A percentile compares a stretch with the other conserved stretches of the same genome.
Conservation (phyloP, 2,888 invertebrate species). For the Drosophila subquinaria region DNA sequence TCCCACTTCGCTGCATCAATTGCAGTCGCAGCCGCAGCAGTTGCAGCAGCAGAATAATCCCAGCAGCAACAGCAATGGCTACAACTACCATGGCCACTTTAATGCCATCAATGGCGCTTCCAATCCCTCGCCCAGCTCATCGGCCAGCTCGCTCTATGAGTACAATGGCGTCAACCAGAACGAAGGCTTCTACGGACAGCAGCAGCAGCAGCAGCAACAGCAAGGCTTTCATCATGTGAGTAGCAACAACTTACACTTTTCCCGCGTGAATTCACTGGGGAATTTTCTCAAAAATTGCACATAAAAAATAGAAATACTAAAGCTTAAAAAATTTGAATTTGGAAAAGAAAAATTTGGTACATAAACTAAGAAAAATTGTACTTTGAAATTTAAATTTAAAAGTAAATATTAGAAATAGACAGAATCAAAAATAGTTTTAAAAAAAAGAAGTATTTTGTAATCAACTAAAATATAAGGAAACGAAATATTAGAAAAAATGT, state of each 20-base stretch:
- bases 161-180: constrained; percentile 76
- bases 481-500: too few species aligned
- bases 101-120: constrained; percentile 80
- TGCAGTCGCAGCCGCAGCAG: constrained; percentile 49
- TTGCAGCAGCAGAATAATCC: constrained; percentile 45
- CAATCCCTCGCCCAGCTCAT: constrained; percentile 79
- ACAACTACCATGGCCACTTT: constrained; percentile 85
- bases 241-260: constrained; percentile 6
- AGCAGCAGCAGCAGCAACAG: constrained; percentile 68
- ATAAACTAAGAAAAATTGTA: too few species aligned
- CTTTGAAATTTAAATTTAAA: too few species aligned
- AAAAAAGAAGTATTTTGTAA: too few species aligned
- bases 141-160: constrained; percentile 85
- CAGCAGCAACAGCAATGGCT: constrained; percentile 58
- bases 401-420: too few species aligned
- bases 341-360: too few species aligned
- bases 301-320: too few species aligned
- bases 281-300: too few species aligned
- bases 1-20: constrained; percentile 59
- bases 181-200: constrained; percentile 67
- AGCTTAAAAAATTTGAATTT: too few species aligned
- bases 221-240: constrained; percentile 81
- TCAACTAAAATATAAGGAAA: too few species aligned
- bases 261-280: too few species aligned
- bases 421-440: too few species aligned